Evolutionary conservation across 1,140 invertebrate genomes (phyloP).

Genomic region (Acromyrmex heyeri): DNA sequence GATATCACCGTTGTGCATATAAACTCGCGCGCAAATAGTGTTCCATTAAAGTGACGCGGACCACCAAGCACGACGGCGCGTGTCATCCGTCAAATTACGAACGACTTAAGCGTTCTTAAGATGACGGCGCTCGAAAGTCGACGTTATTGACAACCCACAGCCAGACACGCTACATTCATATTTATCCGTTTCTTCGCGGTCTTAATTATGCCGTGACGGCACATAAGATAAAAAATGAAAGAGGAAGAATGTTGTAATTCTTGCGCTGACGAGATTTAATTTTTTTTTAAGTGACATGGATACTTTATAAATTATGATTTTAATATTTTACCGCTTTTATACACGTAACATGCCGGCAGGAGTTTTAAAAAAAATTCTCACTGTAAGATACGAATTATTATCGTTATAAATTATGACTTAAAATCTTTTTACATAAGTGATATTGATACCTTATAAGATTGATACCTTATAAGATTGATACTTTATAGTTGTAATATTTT

Average conservation of each 20-base stretch:
- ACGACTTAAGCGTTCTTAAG: conserved; percentile 15
- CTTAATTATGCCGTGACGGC: conserved; percentile 18
- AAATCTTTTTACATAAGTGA: background rate
- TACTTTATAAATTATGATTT: background rate
- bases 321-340: background rate
- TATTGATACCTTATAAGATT: background rate
- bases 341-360: background rate
- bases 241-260: background rate
- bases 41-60: conserved; percentile 53
- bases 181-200: background rate
- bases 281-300: background rate
- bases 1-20: conserved; percentile 64
- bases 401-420: background rate
- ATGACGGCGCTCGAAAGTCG: conserved; percentile 5
- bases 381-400: background rate
- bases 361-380: background rate
- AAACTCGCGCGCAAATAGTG: conserved; percentile 56
- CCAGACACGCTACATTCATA: background rate
- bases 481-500: background rate
- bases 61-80: conserved; percentile 69
- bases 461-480: background rate
- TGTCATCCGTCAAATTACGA: conserved; percentile 71
- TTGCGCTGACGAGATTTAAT: background rate
- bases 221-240: background rate
- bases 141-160: conserved; percentile 7